These are phyloP conservation scores for Leptinotarsa haldemani DNA, from an alignment of 2,888 invertebrate species.

Conservation along the genomic window DNA sequence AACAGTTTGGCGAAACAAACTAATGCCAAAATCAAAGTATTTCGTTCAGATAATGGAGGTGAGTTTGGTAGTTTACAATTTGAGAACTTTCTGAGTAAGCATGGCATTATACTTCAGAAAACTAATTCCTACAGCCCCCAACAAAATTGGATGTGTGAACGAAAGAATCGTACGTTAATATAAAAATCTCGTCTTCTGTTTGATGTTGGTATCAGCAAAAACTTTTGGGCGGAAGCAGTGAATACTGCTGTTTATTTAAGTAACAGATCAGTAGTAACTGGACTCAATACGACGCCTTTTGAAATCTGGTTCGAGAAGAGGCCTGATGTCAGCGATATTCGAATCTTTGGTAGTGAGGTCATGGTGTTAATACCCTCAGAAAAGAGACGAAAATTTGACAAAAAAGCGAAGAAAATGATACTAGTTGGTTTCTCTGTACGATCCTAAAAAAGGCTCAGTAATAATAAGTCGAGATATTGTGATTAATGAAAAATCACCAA, in stretches of 20 bases:
- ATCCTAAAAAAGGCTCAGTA: constrained; percentile 25
- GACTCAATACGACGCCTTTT: constrained; percentile 15
- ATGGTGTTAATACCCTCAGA: constrained; percentile 34
- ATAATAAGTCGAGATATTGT: constrained; percentile 26
- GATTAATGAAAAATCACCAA: constrained; percentile 17
- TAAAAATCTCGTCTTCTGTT: constrained; percentile 51
- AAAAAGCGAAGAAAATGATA: constrained; percentile 18
- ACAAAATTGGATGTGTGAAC: constrained; percentile 54
- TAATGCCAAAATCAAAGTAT: too few species aligned
- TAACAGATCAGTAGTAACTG: neutral
- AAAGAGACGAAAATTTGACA: constrained; percentile 38
- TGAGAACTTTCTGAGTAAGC: constrained; percentile 40
- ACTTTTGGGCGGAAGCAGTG: too few species aligned
- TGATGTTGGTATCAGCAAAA: constrained; percentile 38
- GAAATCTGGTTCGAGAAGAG: constrained; percentile 15
- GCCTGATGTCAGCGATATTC: constrained; percentile 1
- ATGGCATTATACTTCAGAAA: constrained; percentile 54
- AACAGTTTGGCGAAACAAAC: too few species aligned
- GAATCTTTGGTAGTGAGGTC: constrained; percentile 21
- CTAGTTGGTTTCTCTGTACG: constrained; percentile 32
- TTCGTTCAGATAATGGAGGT: constrained; percentile 45
- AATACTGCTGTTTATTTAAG: too few species aligned
- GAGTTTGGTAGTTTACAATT: constrained; percentile 52
- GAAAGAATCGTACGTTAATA: constrained; percentile 48
- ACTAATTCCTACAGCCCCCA: constrained; percentile 54